phyloP scores from a whole-genome alignment of 2,888 invertebrate species.

The Andrena praecox region DNA sequence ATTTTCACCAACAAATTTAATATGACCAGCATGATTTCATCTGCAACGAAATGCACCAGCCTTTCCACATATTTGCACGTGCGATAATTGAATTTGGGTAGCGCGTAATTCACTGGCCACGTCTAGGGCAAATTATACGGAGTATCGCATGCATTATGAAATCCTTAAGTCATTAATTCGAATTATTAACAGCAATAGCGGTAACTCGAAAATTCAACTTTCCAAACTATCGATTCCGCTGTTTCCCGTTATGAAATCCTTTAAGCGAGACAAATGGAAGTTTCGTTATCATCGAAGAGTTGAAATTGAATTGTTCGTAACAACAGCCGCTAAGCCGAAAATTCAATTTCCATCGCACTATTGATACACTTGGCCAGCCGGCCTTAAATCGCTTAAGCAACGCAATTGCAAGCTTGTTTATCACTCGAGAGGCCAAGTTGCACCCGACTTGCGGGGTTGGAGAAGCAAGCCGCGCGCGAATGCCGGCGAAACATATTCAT shows the following conservation, averaged over 20 bases:
- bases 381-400: background rate
- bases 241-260: background rate
- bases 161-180: background rate
- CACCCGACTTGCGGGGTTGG: background rate
- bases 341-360: background rate
- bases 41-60: too few relatives aligned
- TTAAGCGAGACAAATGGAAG: background rate
- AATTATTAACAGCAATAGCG: background rate
- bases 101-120: background rate
- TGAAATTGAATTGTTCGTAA: background rate
- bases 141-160: background rate
- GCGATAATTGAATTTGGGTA: background rate
- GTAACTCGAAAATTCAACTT: background rate
- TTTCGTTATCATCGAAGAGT: background rate
- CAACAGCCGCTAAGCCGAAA: background rate
- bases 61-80: too few relatives aligned
- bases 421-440: constrained; percentile 1
- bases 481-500: constrained; percentile 7
- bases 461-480: constrained; percentile 14
- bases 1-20: too few relatives aligned
- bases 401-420: constrained; percentile 12
- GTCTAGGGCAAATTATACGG: background rate
- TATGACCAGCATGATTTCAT: too few relatives aligned
- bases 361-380: background rate
- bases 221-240: background rate